Base-by-base conservation (phyloP, 1,140 invertebrate species). In the Drosophila ironensis region DNA sequence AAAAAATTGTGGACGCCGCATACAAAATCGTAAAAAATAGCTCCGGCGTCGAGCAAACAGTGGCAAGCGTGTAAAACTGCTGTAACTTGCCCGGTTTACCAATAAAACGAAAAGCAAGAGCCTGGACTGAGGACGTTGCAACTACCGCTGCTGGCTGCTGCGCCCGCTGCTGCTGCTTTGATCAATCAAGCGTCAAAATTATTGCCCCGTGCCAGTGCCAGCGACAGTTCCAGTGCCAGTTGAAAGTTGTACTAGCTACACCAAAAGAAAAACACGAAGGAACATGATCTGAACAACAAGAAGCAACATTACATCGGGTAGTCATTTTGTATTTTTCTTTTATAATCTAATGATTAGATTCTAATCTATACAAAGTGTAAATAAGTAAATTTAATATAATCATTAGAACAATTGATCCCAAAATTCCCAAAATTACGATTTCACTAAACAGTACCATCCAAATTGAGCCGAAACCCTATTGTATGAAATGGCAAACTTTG, bases 151-250 rank as follows among this genome's bases (percentile, higher is more conserved):
- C 53, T 52, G 45, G n/a, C 38, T 33, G 27, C 46, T 33, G 14
- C 40, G 33, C 44, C 19, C 56, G 64, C 51, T 64, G 59, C 70
- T 80, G 66, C 57, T 66, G 80, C 80, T 84, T 84, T 84, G 80
- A 84, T 84, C 80, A 86, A 84, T 84, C 80, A 84, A 84, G 56
- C 80, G 80, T 84, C 80, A 84, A 84, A 84, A 84, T 75, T 84
- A 84, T 84, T 71, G 74, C 80, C 67, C 59, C 66, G 69, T 66
- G 73, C 69, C 78, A 67, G 27, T 45, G 19, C 27, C 66, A 68
- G 42, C 28, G 54, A 41, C 67, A 71, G 68, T 40, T 35, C 14
- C 24, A 69, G 64, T 47, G 33, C 11, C 17, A 35, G 56, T 46
- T 33, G 52, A 44, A 68, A 47, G 35, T 50, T 37, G 14, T 12